phyloP scores from a whole-genome alignment of 2,888 invertebrate genomes.

The Sphaeridia pumilis region DNA sequence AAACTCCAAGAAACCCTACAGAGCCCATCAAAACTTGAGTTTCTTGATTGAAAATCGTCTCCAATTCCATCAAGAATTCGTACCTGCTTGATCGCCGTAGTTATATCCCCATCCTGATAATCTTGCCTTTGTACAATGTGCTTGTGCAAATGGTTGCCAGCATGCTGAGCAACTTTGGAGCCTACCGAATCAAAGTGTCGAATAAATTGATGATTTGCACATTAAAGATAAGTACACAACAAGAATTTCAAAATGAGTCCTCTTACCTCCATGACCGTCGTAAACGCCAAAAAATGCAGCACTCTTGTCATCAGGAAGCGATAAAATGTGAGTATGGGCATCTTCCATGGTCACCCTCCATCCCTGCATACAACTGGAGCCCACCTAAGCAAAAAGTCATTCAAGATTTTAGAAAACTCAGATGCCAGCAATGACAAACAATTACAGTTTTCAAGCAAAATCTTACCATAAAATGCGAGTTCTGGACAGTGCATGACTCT shows the following conservation, averaged over 20 bases:
- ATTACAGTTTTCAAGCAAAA: not conserved
- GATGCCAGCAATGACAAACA: not conserved
- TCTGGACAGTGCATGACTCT: slow-evolving; percentile 68
- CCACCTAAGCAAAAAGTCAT: slow-evolving; percentile 54
- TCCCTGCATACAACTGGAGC: slow-evolving; percentile 99
- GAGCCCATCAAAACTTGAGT: slow-evolving; percentile 1
- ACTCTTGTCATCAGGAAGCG: slow-evolving; percentile 81
- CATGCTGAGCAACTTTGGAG: slow-evolving; percentile 82
- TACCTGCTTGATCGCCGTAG: slow-evolving; percentile 71
- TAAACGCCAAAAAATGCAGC: slow-evolving; percentile 94
- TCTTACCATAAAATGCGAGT: slow-evolving; percentile 39
- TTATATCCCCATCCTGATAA: slow-evolving; percentile 70
- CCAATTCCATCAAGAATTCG: slow-evolving; percentile 30
- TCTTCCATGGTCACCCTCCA: slow-evolving; percentile 99
- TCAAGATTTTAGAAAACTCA: not conserved
- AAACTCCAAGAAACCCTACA: slow-evolving; percentile 72
- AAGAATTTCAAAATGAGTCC: not conserved
- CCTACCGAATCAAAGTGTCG: slow-evolving; percentile 47
- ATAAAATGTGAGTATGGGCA: slow-evolving; percentile 89
- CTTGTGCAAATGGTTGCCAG: slow-evolving; percentile 88
- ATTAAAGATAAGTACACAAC: not conserved
- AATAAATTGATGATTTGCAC: not conserved
- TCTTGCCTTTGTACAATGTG: slow-evolving; percentile 70
- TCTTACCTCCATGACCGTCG: slow-evolving; percentile 79
- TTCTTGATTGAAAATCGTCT: too few relatives aligned